Percentiles rank a stretch among this genome's conserved stretches.
These are phyloP conservation scores for Ophion slaviceki DNA, from an alignment of 2,888 invertebrate species.

Conservation along the genomic window DNA sequence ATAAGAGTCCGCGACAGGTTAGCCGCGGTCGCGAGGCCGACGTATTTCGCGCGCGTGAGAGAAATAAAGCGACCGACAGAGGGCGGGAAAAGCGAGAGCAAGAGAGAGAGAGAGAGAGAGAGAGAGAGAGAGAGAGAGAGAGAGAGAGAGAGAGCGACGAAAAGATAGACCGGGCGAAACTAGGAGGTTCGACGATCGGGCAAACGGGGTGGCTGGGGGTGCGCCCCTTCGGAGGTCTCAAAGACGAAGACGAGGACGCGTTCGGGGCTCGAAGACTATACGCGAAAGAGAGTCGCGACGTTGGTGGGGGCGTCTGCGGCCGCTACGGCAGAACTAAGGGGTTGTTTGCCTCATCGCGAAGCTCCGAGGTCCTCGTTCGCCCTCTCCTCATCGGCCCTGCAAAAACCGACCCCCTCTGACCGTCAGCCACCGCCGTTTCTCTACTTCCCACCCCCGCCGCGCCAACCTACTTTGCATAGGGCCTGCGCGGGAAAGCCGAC, in stretches of 20 bases:
- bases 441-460: slow-evolving; percentile 44
- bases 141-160: neutral
- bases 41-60: slow-evolving; percentile 36
- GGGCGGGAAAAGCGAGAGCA: neutral
- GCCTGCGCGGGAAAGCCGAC: slow-evolving; percentile 78
- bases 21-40: slow-evolving; percentile 33
- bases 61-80: neutral
- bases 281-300: slow-evolving; percentile 78
- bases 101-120: neutral
- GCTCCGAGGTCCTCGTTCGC: slow-evolving; percentile 76
- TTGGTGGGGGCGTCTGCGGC: slow-evolving; percentile 82
- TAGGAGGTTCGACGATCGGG: too few relatives aligned
- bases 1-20: slow-evolving; percentile 33
- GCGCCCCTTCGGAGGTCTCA: slow-evolving; percentile 60
- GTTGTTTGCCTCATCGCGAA: slow-evolving; percentile 81
- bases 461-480: slow-evolving; percentile 82
- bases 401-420: slow-evolving; percentile 56
- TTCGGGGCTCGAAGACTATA: slow-evolving; percentile 67
- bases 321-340: slow-evolving; percentile 83
- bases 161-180: neutral
- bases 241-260: slow-evolving; percentile 59
- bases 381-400: slow-evolving; percentile 68
- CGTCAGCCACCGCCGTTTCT: slow-evolving; percentile 46
- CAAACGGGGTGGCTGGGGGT: slow-evolving; percentile 2
- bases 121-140: slow-evolving; percentile 1